Evolutionary conservation across 1,140 invertebrate species (phyloP), one percentile per base, ranked within the genome.

Genomic region (Sitobion miscanthi): DNA sequence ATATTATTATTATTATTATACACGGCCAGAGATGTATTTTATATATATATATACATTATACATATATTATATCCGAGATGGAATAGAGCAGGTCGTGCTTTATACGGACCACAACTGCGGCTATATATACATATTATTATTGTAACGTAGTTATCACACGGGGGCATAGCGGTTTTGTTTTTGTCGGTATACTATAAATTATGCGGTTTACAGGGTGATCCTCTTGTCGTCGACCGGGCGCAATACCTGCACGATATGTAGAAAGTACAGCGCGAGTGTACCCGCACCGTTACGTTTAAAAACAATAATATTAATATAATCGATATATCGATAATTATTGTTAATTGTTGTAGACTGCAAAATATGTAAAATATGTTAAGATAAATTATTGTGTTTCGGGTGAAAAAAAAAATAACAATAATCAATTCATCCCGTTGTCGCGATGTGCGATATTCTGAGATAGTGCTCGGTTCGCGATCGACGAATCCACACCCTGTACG

Each of bases 61-160:
- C 9, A 83, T 30, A 52, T 52, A 88, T 88, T 35, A 49, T 49
- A 87, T 88, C 86, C 3, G 86, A 30, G 86, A 30, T 42, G 83
- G 38, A 77, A 77, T 45, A 42, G 83, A 52, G 45, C 86, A 88
- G 86, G 47, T 88, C 86, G 86, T 88, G 86, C 86, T 88, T 49
- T 49, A 88, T 49, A 35, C 47, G 86, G 30, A 88, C 86, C 86
- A 49, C 86, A n/a, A 49, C 42, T 42, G 3, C 83, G 9, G 23
- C 9, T 42, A 11, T 83, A 83, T 83, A 83, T 45, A 11, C 21
- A 87, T 47, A 69, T 69, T 69, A 69, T 62, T 62, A 42, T 83
- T 83, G 82, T 85, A 85, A 85, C 62, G 62, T 20, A 77, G 62
- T 77, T 85, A 85, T 85, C 83, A 85, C 83, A 45, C 83, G 21